A percentile compares a stretch with the other conserved stretches of the same genome.
These are phyloP conservation scores for Agrypnia vestita DNA, from an alignment of 1,140 invertebrate species.

Conservation along the genomic window DNA sequence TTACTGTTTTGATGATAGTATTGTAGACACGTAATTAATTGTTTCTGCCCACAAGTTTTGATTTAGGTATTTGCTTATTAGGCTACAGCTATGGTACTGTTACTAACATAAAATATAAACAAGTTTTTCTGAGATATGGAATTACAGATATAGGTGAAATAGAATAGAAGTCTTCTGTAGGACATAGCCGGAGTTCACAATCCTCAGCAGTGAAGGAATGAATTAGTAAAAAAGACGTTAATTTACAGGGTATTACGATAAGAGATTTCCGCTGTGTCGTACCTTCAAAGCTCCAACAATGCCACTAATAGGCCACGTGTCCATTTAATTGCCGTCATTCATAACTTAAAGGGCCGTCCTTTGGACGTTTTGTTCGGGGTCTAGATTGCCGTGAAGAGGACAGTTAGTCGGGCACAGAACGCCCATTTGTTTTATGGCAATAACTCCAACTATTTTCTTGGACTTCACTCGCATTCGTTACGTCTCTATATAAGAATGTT, in stretches of 20 bases:
- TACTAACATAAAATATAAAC: no score
- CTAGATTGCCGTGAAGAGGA: background rate
- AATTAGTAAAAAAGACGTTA: no score
- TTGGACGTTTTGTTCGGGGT: slow-evolving; percentile 22
- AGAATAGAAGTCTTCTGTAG: no score
- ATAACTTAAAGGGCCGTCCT: slow-evolving; percentile 25
- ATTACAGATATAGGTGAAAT: no score
- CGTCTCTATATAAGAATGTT: slow-evolving; percentile 46
- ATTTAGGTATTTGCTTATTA: no score
- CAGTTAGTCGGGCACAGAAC: slow-evolving; percentile 14
- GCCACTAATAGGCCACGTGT: slow-evolving; percentile 28
- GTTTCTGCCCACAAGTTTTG: no score
- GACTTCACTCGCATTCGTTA: slow-evolving; percentile 50
- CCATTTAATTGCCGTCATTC: slow-evolving; percentile 32
- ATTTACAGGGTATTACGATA: background rate
- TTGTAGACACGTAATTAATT: no score
- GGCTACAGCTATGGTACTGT: no score
- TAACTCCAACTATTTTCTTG: slow-evolving; percentile 28
- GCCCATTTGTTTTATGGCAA: slow-evolving; percentile 46
- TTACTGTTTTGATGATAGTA: no score
- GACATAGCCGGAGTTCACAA: no score
- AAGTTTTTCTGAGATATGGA: no score
- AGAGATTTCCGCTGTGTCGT: background rate
- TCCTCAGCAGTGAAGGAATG: no score
- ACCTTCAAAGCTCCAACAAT: slow-evolving; percentile 17